Evolutionary conservation across 2,888 invertebrate species (phyloP).

Genomic region (Meliscaeva auricollis): DNA sequence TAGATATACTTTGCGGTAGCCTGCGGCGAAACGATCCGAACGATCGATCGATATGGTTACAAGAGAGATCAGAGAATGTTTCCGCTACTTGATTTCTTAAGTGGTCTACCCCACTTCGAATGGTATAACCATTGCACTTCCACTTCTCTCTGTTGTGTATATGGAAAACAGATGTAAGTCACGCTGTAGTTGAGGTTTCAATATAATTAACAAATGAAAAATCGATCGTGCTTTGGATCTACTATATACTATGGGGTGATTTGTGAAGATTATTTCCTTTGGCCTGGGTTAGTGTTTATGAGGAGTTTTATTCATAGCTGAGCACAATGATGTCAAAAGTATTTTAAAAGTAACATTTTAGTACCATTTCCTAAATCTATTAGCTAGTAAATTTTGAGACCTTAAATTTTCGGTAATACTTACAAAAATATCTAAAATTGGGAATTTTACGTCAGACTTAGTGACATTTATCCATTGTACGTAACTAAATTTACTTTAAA

Average conservation of each 20-base stretch:
- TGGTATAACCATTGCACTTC: constrained; percentile 23
- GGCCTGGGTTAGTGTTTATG: neutral
- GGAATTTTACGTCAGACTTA: too few species aligned
- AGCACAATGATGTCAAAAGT: constrained; percentile 3
- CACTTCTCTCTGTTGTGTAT: neutral
- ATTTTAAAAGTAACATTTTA: neutral
- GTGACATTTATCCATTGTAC: too few species aligned
- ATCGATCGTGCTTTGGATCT: constrained; percentile 55
- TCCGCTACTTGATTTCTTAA: constrained; percentile 66
- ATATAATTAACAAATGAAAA: constrained; percentile 55
- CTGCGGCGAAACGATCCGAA: constrained; percentile 15
- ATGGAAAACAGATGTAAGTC: constrained; percentile 68
- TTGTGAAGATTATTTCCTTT: constrained; percentile 60
- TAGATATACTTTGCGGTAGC: constrained; percentile 18
- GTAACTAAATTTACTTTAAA: too few species aligned
- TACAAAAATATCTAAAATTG: too few species aligned
- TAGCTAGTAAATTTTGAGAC: too few species aligned
- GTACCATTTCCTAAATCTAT: too few species aligned
- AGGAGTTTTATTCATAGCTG: neutral
- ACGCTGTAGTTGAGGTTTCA: constrained; percentile 53
- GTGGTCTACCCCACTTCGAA: constrained; percentile 36
- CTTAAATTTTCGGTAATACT: too few species aligned
- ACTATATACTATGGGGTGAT: constrained; percentile 19
- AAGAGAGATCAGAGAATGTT: constrained; percentile 59
- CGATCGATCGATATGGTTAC: constrained; percentile 44